These are phyloP conservation scores for Neoascia interrupta DNA, from an alignment of 2,888 invertebrate genomes.

Conservation along the genomic window DNA sequence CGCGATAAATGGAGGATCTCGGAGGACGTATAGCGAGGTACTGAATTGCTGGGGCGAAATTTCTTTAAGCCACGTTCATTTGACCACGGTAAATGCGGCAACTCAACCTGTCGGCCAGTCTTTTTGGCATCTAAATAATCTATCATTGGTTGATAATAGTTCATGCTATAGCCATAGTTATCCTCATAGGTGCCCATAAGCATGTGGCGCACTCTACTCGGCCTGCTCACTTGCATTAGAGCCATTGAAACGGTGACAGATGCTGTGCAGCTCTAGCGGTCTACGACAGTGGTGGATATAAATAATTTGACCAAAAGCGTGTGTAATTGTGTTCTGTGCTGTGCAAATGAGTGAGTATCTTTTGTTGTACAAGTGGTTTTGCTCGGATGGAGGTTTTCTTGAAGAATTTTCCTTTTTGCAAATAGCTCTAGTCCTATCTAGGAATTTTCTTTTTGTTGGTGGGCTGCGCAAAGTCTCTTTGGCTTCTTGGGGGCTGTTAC, in stretches of 20 bases:
- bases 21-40: conserved; percentile 84
- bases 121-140: conserved; percentile 89
- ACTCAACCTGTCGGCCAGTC: conserved; percentile 76
- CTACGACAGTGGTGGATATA: conserved; percentile 59
- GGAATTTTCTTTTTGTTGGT: conserved; percentile 45
- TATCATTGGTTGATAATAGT: conserved; percentile 93
- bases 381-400: conserved; percentile 2
- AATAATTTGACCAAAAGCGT: conserved; percentile 31
- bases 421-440: conserved; percentile 34
- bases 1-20: conserved; percentile 85
- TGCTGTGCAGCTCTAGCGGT: conserved; percentile 16
- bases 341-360: conserved; percentile 14
- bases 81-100: conserved; percentile 86
- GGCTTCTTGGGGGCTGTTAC: conserved; percentile 41
- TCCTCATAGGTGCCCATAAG: conserved; percentile 84
- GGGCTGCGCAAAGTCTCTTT: conserved; percentile 30
- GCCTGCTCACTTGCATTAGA: conserved; percentile 77
- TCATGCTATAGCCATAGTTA: conserved; percentile 91
- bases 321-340: conserved; percentile 50
- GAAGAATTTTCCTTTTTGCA: conserved; percentile 7
- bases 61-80: conserved; percentile 86
- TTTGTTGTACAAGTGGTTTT: conserved; percentile 40
- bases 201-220: conserved; percentile 76
- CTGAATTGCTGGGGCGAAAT: conserved; percentile 84
- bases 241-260: conserved; percentile 76